Evolutionary conservation across 2,113 vertebrate species (phyloP).

Genomic region (Rhinolophus ferrumequinum): DNA sequence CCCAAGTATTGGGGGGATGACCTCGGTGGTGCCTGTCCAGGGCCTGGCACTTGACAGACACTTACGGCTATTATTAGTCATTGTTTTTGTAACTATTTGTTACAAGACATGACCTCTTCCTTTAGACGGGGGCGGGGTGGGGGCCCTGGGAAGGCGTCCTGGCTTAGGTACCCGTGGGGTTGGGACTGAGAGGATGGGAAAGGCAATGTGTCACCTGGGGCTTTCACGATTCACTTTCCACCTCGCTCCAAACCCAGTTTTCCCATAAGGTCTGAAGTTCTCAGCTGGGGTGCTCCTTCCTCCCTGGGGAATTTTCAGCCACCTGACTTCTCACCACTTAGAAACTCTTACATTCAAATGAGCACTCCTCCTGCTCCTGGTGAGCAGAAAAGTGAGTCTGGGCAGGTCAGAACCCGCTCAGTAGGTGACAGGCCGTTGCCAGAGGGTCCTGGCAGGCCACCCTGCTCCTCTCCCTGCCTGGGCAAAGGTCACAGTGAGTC

Average conservation of each 20-base stretch:
- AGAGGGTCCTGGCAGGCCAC: not conserved
- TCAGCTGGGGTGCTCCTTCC: not conserved
- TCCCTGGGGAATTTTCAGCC: not conserved
- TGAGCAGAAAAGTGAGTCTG: not conserved
- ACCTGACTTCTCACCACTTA: not conserved
- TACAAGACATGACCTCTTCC: not conserved
- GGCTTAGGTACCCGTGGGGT: not conserved
- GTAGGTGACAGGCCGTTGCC: too few species aligned
- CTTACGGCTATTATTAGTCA: not conserved
- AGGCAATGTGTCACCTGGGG: not conserved
- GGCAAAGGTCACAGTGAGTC: not conserved
- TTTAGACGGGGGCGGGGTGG: too few species aligned
- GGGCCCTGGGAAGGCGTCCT: not conserved
- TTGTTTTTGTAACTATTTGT: not conserved
- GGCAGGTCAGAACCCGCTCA: not conserved
- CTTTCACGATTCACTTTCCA: not conserved
- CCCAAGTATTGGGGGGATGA: not conserved
- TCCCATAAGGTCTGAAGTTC: not conserved
- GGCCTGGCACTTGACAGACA: not conserved
- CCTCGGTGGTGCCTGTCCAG: not conserved
- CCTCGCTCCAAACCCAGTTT: not conserved
- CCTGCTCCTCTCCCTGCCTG: rapidly evolving
- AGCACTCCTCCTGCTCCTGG: not conserved
- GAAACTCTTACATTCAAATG: not conserved
- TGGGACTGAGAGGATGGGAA: not conserved